Conservation (phyloP, 1,140 invertebrate genomes). For the Frieseomelitta varia region DNA sequence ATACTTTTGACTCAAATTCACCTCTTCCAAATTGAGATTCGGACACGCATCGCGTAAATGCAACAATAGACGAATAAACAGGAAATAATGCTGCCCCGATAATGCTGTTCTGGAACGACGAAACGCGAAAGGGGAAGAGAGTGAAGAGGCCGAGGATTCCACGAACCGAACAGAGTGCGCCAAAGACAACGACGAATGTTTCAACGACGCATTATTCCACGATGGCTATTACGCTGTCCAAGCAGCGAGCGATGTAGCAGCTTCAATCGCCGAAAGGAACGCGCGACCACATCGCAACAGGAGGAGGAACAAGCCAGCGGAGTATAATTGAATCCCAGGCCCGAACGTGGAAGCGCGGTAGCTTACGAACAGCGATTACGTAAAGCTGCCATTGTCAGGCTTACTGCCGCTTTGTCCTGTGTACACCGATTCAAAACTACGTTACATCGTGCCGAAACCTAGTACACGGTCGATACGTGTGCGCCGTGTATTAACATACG, state of each 20-base stretch:
- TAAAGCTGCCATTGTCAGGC: constrained; percentile 65
- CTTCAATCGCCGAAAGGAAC: constrained; percentile 38
- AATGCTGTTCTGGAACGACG: neutral
- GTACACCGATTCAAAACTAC: constrained; percentile 49
- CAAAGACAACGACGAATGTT: constrained; percentile 24
- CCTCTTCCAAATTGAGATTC: neutral
- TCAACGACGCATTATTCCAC: constrained; percentile 37
- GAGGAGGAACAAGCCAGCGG: constrained; percentile 52
- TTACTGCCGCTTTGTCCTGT: constrained; percentile 45
- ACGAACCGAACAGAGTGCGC: neutral
- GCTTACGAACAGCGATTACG: constrained; percentile 68
- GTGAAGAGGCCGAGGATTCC: neutral
- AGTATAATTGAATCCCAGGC: constrained; percentile 68
- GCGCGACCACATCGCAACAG: constrained; percentile 17
- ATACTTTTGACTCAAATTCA: neutral
- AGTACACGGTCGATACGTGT: constrained; percentile 4
- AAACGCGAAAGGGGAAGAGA: neutral
- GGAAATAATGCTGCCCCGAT: neutral
- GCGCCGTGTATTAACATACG: constrained; percentile 48
- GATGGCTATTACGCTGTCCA: constrained; percentile 38
- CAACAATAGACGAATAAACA: neutral
- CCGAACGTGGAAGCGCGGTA: constrained; percentile 63
- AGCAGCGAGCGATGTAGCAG: neutral
- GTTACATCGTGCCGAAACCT: constrained; percentile 29
- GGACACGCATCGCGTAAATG: neutral